A percentile compares a stretch with the other conserved stretches of the same genome.
phyloP scores from a whole-genome alignment of 2,113 vertebrate genomes.

The Mus spicilegus region DNA sequence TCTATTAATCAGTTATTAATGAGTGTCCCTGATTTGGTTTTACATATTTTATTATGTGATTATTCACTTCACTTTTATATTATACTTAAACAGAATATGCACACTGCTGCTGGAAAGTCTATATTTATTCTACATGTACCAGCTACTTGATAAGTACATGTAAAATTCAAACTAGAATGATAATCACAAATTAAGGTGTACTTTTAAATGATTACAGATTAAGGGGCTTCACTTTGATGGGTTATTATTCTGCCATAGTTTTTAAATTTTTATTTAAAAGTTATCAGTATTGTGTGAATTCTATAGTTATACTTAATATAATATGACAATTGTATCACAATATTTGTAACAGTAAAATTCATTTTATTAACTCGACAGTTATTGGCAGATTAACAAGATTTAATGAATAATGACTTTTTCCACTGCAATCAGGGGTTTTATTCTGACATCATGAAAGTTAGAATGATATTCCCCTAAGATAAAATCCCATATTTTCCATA shows the following conservation, averaged over 20 bases:
- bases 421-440: slow-evolving; percentile 49
- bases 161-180: not conserved
- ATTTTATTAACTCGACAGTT: slow-evolving; percentile 56
- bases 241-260: not conserved
- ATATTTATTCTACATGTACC: slow-evolving; percentile 1
- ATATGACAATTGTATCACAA: slow-evolving; percentile 56
- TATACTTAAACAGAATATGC: not conserved
- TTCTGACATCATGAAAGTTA: slow-evolving; percentile 51
- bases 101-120: not conserved
- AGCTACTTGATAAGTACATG: no score
- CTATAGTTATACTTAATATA: not conserved
- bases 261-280: slow-evolving; percentile 21
- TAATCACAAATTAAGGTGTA: slow-evolving; percentile 26
- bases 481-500: slow-evolving; percentile 59
- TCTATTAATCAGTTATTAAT: not conserved
- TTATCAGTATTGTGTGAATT: slow-evolving; percentile 22
- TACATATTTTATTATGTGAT: not conserved
- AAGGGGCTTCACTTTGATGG: not conserved
- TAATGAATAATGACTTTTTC: slow-evolving; percentile 53
- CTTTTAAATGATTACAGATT: slow-evolving; percentile 30
- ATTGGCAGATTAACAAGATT: slow-evolving; percentile 55
- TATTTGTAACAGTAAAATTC: slow-evolving; percentile 61
- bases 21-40: not conserved
- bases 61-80: not conserved
- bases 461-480: slow-evolving; percentile 37